phyloP scores from a whole-genome alignment of 2,797 vertebrate genomes.

The Fratercula arctica region DNA sequence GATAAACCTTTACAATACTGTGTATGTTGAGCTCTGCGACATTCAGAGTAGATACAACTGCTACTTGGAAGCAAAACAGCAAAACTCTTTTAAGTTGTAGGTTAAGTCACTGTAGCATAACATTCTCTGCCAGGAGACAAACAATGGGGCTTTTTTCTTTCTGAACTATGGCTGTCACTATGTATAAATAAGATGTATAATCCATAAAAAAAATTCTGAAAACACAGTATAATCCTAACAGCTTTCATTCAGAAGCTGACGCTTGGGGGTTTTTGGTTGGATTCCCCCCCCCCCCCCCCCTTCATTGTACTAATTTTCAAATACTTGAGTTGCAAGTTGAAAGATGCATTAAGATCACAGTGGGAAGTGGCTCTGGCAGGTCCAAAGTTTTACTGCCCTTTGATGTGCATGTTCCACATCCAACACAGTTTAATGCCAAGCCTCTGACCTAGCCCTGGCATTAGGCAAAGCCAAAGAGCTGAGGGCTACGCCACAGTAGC shows the following conservation, averaged over 20 bases:
- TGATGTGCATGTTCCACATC: accelerated
- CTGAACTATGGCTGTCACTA: neutral
- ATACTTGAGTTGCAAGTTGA: neutral
- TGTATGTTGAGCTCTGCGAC: accelerated
- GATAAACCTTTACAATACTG: neutral
- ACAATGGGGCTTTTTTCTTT: neutral
- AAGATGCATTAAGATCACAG: neutral
- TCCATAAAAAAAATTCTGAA: neutral
- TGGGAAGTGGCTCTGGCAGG: neutral
- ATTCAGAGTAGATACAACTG: neutral
- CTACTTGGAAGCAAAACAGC: neutral
- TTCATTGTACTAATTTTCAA: neutral
- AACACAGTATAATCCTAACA: neutral
- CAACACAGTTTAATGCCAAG: neutral
- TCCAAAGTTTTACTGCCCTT: neutral
- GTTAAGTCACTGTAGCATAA: neutral
- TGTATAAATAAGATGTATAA: neutral
- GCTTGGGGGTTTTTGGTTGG: neutral
- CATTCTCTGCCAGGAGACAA: neutral
- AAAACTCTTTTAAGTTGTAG: neutral
- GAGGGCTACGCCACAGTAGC: neutral
- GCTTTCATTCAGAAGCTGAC: neutral
- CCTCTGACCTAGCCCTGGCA: neutral
- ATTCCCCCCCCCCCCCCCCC: too few species aligned
- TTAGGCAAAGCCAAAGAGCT: neutral